phyloP scores from a whole-genome alignment of 2,888 invertebrate genomes.

The Rugalucina vietnamica region DNA sequence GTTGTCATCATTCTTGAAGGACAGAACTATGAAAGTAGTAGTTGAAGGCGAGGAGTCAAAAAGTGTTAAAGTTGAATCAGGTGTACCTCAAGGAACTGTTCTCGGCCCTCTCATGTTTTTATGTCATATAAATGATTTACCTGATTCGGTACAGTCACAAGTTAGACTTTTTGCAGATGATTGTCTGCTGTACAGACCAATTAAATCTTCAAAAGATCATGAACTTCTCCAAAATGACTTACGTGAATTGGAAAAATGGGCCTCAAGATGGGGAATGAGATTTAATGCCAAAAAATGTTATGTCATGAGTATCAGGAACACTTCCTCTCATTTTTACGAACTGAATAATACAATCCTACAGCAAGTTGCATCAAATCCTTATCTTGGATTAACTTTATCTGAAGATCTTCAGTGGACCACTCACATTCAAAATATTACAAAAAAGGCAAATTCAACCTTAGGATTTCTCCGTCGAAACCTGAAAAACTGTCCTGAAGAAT shows the following conservation, averaged over 20 bases:
- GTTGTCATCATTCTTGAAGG: neutral
- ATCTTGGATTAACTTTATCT: neutral
- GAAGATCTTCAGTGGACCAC: neutral
- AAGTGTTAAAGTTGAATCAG: neutral
- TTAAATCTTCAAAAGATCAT: neutral
- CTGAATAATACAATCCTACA: neutral
- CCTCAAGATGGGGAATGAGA: neutral
- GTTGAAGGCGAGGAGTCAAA: neutral
- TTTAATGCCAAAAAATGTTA: neutral
- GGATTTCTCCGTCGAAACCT: neutral
- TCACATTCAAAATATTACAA: neutral
- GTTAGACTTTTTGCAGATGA: neutral
- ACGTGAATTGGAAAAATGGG: neutral
- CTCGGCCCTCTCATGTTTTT: conserved; percentile 8
- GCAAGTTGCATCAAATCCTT: neutral
- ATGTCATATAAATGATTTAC: neutral
- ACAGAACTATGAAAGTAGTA: conserved; percentile 1
- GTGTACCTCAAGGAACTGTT: neutral
- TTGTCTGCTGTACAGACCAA: neutral
- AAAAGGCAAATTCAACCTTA: neutral
- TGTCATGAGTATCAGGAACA: neutral
- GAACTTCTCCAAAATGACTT: neutral
- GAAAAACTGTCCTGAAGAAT: neutral
- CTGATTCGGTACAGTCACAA: neutral
- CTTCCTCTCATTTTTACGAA: neutral